Base-by-base conservation (phyloP, 2,888 invertebrate genomes). In the Aspidiotus destructor region DNA sequence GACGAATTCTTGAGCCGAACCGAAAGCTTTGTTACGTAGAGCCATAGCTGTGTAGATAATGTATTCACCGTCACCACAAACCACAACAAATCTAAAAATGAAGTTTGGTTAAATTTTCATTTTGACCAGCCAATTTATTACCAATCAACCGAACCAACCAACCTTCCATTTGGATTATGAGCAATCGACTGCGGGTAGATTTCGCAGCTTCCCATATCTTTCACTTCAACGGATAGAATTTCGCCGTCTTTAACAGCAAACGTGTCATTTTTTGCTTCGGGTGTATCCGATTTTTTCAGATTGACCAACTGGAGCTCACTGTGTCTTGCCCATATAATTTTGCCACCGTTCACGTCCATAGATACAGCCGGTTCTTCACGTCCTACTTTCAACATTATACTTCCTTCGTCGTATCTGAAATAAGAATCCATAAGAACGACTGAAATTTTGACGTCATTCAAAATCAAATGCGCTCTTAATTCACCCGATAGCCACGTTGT, bases 41-140 rank as follows among this genome's bases (percentile, higher is more conserved):
- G 98, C 98, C 96, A 99, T 97, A 0, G 99, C 95, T 0, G 99
- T 99, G 81, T 99, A 99, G 74, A 99, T 98, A 62, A 99, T 99
- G 78, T 97, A 99, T 78, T 99, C 99, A 13, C 99, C 99, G 78
- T 99, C 99, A 1, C 99, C 99, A 76, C 99, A 99, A 2, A 98
- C 98, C 0, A 97, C 98, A 7, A 92, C 87, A 79, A 87, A 87
- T 73, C 86, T 82, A 71, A 0, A n/a, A 68, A 28, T 17, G n/a
- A 54, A n/a, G 17, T 13, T 28, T 28, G 28, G 5, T 28, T 28
- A 28, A 28, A 28, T 28, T 28, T 28, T 28, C 28, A 28, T 28
- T 3, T 28, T 28, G 28, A 28, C 5, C 28, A 48, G 48, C 48
- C 11, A 48, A 48, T 55, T 28, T 2, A 8, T 58, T 13, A 60